Percentiles rank a stretch among this genome's conserved stretches.
Conservation (phyloP, 2,797 vertebrate species). For the Mormyrops boulengeri region DNA sequence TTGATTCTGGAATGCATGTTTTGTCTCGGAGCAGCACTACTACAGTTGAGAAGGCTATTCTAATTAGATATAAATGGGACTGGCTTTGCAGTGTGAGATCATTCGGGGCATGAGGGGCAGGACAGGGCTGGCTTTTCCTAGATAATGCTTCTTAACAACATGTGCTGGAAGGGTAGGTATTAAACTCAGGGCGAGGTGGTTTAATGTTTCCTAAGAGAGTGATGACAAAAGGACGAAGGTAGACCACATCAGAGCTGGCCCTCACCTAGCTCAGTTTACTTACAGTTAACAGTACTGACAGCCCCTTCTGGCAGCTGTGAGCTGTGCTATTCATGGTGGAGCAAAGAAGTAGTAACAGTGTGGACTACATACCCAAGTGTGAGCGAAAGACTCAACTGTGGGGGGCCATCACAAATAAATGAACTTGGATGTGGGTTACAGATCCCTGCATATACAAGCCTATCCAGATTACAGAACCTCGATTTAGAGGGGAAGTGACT, state of each 20-base stretch:
- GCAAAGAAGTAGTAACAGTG: not conserved
- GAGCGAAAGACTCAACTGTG: not conserved
- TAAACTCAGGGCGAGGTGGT: slow-evolving; percentile 6
- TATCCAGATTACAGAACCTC: not conserved
- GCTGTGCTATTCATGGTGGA: not conserved
- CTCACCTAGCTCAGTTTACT: not conserved
- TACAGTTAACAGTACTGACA: not conserved
- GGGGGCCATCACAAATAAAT: not conserved
- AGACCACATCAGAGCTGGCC: slow-evolving; percentile 5
- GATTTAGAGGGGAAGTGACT: not conserved
- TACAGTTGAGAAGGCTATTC: not conserved
- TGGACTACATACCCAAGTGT: not conserved
- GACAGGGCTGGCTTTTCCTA: not conserved
- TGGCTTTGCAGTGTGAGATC: not conserved
- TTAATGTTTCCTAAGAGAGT: slow-evolving; percentile 8
- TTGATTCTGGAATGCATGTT: not conserved
- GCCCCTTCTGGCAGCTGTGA: not conserved
- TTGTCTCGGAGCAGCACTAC: not conserved
- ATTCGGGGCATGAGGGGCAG: not conserved
- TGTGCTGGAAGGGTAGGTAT: not conserved
- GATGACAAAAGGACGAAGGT: not conserved
- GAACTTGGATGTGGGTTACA: not conserved
- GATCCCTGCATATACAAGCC: not conserved
- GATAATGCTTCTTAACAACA: not conserved
- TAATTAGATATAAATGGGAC: not conserved